Base-by-base conservation (phyloP, 2,113 vertebrate genomes). In the Aldabrachelys gigantea region DNA sequence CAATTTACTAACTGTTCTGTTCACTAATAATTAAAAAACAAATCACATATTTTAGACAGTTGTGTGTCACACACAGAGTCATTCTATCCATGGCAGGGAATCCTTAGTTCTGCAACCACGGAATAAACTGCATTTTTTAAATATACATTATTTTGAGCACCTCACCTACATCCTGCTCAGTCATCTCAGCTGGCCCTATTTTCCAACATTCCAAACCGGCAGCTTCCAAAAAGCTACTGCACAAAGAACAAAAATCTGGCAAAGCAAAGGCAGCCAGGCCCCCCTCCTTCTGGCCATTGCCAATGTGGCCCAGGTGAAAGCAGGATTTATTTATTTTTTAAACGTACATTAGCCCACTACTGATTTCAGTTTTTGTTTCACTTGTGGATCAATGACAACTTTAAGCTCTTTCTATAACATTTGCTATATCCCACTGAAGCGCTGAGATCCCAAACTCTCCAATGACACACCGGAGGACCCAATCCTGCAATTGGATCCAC, bases 231-330 rank as follows among this genome's bases (percentile, higher is more conserved):
- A 75, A 41, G 72, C 72, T 44, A 41, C 10, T 44, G 38, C 9
- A 75, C 8, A 44, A 75, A 41, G 21, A 41, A 10, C n/a, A 41
- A 41, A 75, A 75, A 75, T 35, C 62, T 65, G 62, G 16, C 62
- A 65, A 7, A 41, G 41, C 19, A 75, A 41, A 41, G 72, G 38
- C 72, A 76, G 38, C 72, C 3, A 25, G 3, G 16, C 38, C 14
- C 9, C 2, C 50, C 9, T 49, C 14, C 62, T n/a, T 50, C 75
- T 0, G 0, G 6, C n/a, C 10, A 0, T 86, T 52, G 88, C 53
- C 38, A 0, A 6, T 44, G 24, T 44, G 72, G 22, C 44, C 41
- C 72, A 44, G 59, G 38, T 27, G 44, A 38, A 35, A 72, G 24
- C 79, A 27, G 69, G 3, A 10, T 57, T 57, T 11, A 25, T 27